Percentiles rank a stretch among this genome's conserved stretches.
Conservation (phyloP, 1,140 invertebrate species). For the Lithobius niger region DNA sequence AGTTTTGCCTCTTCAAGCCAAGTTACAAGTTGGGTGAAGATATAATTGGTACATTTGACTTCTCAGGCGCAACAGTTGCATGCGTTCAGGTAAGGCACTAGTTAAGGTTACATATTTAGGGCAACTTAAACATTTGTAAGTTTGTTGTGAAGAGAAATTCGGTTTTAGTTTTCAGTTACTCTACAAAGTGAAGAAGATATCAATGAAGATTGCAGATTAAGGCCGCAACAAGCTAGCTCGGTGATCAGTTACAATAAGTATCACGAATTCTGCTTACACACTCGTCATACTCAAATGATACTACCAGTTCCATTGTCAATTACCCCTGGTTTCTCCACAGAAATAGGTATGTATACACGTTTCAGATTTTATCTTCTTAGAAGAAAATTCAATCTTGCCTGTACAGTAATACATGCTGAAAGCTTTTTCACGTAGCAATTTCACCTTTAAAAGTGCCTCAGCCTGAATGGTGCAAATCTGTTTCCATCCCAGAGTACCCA, state of each 20-base stretch:
- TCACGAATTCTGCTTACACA: constrained; percentile 81
- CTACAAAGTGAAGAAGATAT: constrained; percentile 84
- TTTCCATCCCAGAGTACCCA: too few relatives aligned
- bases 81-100: constrained; percentile 64
- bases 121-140: constrained; percentile 6
- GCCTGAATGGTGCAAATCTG: too few relatives aligned
- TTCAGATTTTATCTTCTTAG: constrained; percentile 1
- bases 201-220: constrained; percentile 45
- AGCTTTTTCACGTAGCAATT: neutral
- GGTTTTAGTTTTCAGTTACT: constrained; percentile 50
- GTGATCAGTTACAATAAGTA: constrained; percentile 63
- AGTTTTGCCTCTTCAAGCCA: constrained; percentile 87
- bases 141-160: too few relatives aligned
- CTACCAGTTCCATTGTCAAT: constrained; percentile 86
- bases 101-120: neutral
- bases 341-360: constrained; percentile 61
- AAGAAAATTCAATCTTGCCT: neutral
- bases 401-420: neutral
- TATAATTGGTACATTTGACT: constrained; percentile 91
- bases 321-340: constrained; percentile 80
- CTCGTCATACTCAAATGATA: constrained; percentile 74
- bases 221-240: constrained; percentile 36
- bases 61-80: constrained; percentile 73
- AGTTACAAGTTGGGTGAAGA: constrained; percentile 92
- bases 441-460: too few relatives aligned